phyloP scores from a whole-genome alignment of 1,140 invertebrate genomes.

The Diorhabda sublineata region DNA sequence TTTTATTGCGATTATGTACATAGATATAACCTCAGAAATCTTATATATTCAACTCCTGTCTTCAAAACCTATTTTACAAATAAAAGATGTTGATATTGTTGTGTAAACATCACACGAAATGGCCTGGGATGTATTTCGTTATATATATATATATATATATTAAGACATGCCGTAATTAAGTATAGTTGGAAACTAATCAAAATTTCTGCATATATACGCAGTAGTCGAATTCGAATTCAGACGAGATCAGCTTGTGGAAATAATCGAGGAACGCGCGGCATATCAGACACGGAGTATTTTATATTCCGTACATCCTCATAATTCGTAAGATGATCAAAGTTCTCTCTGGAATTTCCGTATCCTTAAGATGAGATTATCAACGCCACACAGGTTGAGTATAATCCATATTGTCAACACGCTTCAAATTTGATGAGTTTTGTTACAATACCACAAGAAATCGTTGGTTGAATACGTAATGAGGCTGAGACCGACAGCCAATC shows the following conservation, averaged over 20 bases:
- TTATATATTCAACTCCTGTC: too few species aligned
- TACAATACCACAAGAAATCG: constrained; percentile 40
- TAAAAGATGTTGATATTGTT: too few species aligned
- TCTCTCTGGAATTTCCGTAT: constrained; percentile 44
- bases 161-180: constrained; percentile 7
- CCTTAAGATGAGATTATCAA: constrained; percentile 48
- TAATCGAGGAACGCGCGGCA: constrained; percentile 28
- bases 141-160: background rate
- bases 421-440: constrained; percentile 48
- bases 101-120: background rate
- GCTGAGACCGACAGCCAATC: constrained; percentile 15
- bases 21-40: too few species aligned
- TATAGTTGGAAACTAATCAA: constrained; percentile 12
- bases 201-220: constrained; percentile 5
- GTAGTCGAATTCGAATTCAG: constrained; percentile 13
- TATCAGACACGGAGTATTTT: constrained; percentile 33
- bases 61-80: too few species aligned
- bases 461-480: constrained; percentile 40
- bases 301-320: constrained; percentile 44
- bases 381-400: constrained; percentile 42
- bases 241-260: constrained; percentile 23
- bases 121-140: background rate
- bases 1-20: too few species aligned
- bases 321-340: constrained; percentile 48
- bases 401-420: constrained; percentile 47